Base-by-base conservation (phyloP, 2,113 vertebrate genomes). In the Lipotes vexillifer region DNA sequence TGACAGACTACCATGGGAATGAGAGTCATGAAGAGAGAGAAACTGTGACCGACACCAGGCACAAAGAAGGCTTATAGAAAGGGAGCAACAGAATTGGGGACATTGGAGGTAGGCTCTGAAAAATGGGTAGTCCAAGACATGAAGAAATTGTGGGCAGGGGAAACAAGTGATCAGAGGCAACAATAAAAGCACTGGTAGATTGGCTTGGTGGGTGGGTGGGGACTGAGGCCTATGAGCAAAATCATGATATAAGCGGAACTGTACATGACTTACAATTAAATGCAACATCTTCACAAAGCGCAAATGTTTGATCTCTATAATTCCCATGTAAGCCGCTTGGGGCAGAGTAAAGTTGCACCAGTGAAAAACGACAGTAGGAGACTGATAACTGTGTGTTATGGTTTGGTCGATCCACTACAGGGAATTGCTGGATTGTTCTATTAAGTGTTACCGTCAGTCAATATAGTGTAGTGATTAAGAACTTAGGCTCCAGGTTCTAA, bases 31-130 rank as follows among this genome's bases (percentile, higher is more conserved):
- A 25, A 55, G 33, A 72, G 20, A 80, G 31, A 83, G 29, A 41
- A 41, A 44, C 10, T 10, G n/a, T 41, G 36, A 2, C 71, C 5
- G 5, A 31, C 1, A 6, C 8, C 7, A 41, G 38, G 59, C 44
- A 49, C 23, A 14, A 52, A 21, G 36, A n/a, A 69, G 20, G 6
- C 20, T 41, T 2, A n/a, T 0, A 65, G 44, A 77, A 93, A 14
- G n/a, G 8, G 20, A 5, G 1, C 23, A 57, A 2, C 4, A 3
- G 29, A 44, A 0, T 3, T 41, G 3, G 27, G 46, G 57, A 41
- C 3, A 0, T 6, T 36, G 52, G 63, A 90, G 4, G 52, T n/a
- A 33, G 29, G 3, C 21, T 7, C 49, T 74, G 23, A n/a, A 61
- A 55, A 85, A 6, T 12, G 9, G 38, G 10, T 13, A 49, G 8